Conservation (phyloP, 2,888 invertebrate genomes). For the Drosophila kuntzei region DNA sequence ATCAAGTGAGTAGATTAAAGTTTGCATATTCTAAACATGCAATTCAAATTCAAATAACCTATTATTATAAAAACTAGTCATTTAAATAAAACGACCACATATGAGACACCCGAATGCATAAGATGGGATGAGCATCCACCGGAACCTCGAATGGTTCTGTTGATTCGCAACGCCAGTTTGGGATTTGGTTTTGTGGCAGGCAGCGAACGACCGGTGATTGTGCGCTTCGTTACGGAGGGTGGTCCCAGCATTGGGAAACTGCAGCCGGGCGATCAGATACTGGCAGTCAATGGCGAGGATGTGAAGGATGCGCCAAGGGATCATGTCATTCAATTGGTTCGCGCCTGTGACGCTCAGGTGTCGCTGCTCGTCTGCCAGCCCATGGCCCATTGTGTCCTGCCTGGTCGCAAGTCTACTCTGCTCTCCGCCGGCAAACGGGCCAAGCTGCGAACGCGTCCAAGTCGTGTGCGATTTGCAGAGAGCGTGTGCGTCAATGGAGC, state of each 20-base stretch:
- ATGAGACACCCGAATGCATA: slow-evolving; percentile 91
- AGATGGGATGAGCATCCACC: slow-evolving; percentile 90
- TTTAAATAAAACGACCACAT: slow-evolving; percentile 95
- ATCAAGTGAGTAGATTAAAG: slow-evolving; percentile 89
- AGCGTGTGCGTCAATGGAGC: slow-evolving; percentile 94
- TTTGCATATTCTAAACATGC: neutral
- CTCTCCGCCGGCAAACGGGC: slow-evolving; percentile 95
- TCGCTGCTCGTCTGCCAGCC: slow-evolving; percentile 94
- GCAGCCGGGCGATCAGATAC: slow-evolving; percentile 95
- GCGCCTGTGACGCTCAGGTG: slow-evolving; percentile 92
- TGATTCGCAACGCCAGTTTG: slow-evolving; percentile 91
- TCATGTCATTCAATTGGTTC: slow-evolving; percentile 94
- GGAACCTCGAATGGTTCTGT: slow-evolving; percentile 91
- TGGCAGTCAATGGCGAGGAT: slow-evolving; percentile 95
- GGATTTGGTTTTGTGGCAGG: slow-evolving; percentile 99
- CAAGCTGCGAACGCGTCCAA: slow-evolving; percentile 91
- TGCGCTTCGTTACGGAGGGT: slow-evolving; percentile 94
- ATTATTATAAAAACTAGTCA: slow-evolving; percentile 86
- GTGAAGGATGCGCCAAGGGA: slow-evolving; percentile 94
- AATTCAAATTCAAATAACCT: neutral
- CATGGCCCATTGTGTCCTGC: slow-evolving; percentile 87
- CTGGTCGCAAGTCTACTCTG: slow-evolving; percentile 91
- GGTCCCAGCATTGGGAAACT: slow-evolving; percentile 96
- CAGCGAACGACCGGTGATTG: slow-evolving; percentile 96
- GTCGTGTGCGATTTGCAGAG: slow-evolving; percentile 95